A percentile compares a stretch with the other conserved stretches of the same genome.
Conservation (phyloP, 2,888 invertebrate species). For the Eristalis intricaria region DNA sequence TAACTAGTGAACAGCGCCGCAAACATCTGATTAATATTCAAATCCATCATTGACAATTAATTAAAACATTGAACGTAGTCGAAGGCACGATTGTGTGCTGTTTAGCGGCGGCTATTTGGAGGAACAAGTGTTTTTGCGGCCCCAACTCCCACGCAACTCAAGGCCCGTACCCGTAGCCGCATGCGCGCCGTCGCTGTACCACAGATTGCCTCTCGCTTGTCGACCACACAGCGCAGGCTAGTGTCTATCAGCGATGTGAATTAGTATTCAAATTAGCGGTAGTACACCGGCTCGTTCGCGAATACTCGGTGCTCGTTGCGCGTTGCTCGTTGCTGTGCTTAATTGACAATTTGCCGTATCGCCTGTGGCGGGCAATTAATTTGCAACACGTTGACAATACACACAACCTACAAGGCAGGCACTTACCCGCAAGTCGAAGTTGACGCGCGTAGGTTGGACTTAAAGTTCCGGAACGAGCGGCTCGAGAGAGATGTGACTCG, state of each 20-base stretch:
- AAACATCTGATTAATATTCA: slow-evolving; percentile 64
- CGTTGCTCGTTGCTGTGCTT: slow-evolving; percentile 13
- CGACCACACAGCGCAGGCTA: slow-evolving; percentile 23
- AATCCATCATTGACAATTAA: slow-evolving; percentile 71
- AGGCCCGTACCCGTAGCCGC: background rate
- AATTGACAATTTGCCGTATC: slow-evolving; percentile 69
- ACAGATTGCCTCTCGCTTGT: background rate
- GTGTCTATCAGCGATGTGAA: slow-evolving; percentile 23
- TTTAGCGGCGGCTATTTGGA: slow-evolving; percentile 47
- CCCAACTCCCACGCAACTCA: background rate
- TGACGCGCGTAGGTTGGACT: slow-evolving; percentile 50
- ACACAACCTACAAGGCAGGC: slow-evolving; percentile 13
- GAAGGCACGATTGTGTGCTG: slow-evolving; percentile 61
- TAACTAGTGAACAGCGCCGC: background rate
- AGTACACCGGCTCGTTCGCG: slow-evolving; percentile 50
- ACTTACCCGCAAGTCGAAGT: background rate
- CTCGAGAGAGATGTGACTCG: background rate
- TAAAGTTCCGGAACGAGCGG: slow-evolving; percentile 38
- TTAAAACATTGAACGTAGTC: slow-evolving; percentile 60
- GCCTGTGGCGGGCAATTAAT: slow-evolving; percentile 69
- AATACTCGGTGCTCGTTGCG: slow-evolving; percentile 50
- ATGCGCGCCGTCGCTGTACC: background rate
- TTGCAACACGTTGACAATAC: slow-evolving; percentile 70
- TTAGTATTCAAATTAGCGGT: slow-evolving; percentile 67
- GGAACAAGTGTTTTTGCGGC: slow-evolving; percentile 60